These are phyloP conservation scores for Drosophila paranaensis DNA, from an alignment of 2,888 invertebrate species.

Conservation along the genomic window DNA sequence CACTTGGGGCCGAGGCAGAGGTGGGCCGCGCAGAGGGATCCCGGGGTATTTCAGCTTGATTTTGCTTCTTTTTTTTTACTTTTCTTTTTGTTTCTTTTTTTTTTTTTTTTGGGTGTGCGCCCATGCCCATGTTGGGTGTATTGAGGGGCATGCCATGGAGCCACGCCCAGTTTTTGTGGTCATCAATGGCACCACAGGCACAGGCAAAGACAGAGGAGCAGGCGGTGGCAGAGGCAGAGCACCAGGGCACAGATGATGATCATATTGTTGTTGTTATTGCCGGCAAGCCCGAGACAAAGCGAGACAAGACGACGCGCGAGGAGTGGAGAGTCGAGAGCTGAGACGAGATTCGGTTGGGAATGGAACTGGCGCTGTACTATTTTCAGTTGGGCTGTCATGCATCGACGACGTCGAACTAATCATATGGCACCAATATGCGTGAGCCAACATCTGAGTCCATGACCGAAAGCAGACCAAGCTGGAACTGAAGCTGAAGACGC, in stretches of 20 bases:
- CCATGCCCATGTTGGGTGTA: slow-evolving; percentile 76
- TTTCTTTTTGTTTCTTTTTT: slow-evolving; percentile 14
- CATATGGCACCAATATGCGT: slow-evolving; percentile 80
- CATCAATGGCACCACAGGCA: slow-evolving; percentile 72
- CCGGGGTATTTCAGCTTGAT: slow-evolving; percentile 29
- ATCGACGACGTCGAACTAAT: slow-evolving; percentile 70
- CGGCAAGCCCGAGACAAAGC: slow-evolving; percentile 48
- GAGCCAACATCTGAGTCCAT: slow-evolving; percentile 42
- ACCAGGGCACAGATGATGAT: slow-evolving; percentile 54
- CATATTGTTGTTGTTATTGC: slow-evolving; percentile 52
- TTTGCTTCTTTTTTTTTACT: slow-evolving; percentile 39
- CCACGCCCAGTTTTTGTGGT: slow-evolving; percentile 78
- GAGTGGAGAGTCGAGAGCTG: slow-evolving; percentile 5
- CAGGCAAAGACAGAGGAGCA: slow-evolving; percentile 8
- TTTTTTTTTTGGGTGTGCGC: slow-evolving; percentile 64
- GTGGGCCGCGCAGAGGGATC: not conserved
- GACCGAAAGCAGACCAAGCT: slow-evolving; percentile 16
- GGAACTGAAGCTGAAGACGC: slow-evolving; percentile 22
- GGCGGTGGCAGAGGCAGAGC: slow-evolving; percentile 6
- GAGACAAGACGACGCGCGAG: slow-evolving; percentile 16
- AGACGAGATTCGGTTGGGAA: slow-evolving; percentile 56
- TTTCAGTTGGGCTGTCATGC: slow-evolving; percentile 69
- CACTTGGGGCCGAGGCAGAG: slow-evolving; percentile 49
- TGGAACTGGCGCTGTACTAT: slow-evolving; percentile 50
- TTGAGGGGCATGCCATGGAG: slow-evolving; percentile 68